phyloP scores from a whole-genome alignment of 2,888 invertebrate genomes.

The Pandemis corylana region DNA sequence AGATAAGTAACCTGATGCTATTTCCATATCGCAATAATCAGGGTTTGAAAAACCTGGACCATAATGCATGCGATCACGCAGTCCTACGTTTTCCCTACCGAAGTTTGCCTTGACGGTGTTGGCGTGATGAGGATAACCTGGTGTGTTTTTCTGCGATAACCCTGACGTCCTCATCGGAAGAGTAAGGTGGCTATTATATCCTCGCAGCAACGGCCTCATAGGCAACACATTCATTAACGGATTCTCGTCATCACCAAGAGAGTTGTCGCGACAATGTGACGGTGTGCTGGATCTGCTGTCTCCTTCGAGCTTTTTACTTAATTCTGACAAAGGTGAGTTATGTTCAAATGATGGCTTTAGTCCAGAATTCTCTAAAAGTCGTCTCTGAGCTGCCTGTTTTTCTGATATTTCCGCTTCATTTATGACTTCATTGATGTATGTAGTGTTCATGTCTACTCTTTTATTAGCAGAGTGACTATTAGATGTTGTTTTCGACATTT shows the following conservation, averaged over 20 bases:
- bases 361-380: constrained; percentile 60
- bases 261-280: constrained; percentile 81
- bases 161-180: constrained; percentile 87
- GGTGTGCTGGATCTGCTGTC: constrained; percentile 80
- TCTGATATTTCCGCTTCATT: constrained; percentile 83
- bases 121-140: constrained; percentile 80
- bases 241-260: constrained; percentile 87
- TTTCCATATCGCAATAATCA: constrained; percentile 89
- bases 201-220: constrained; percentile 94
- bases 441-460: constrained; percentile 80
- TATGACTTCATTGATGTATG: constrained; percentile 81
- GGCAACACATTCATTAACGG: constrained; percentile 93
- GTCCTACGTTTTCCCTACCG: constrained; percentile 76
- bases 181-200: constrained; percentile 91
- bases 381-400: constrained; percentile 76
- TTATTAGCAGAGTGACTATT: constrained; percentile 79
- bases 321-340: constrained; percentile 69
- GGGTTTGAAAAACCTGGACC: constrained; percentile 84
- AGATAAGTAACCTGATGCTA: constrained; percentile 94
- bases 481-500: constrained; percentile 77
- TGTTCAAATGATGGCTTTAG: constrained; percentile 67
- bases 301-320: constrained; percentile 63
- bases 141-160: constrained; percentile 76
- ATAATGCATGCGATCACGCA: constrained; percentile 84
- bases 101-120: constrained; percentile 84